Conservation (phyloP, 2,888 invertebrate genomes). For the Plemyria rubiginata region DNA sequence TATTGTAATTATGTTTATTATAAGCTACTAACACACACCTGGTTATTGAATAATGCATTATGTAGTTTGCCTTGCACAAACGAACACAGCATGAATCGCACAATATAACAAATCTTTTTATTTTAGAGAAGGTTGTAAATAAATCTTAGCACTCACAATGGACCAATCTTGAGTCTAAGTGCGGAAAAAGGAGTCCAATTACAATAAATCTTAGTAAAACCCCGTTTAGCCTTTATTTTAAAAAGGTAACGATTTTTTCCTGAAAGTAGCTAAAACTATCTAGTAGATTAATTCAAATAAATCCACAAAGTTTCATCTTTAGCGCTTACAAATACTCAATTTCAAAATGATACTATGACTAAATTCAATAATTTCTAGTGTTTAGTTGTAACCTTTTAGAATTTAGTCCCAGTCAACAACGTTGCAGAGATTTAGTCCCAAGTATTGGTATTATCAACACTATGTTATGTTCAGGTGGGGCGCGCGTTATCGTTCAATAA, state of each 20-base stretch:
- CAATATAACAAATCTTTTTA: background rate
- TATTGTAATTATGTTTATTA: constrained; percentile 30
- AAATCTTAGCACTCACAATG: too few species aligned
- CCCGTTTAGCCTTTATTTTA: background rate
- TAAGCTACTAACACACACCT: constrained; percentile 18
- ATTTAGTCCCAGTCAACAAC: background rate
- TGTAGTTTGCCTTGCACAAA: constrained; percentile 11
- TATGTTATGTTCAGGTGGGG: constrained; percentile 86
- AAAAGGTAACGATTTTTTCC: background rate
- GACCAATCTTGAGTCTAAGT: too few species aligned
- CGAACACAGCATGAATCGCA: constrained; percentile 23
- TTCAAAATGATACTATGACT: too few species aligned
- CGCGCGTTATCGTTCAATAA: constrained; percentile 98
- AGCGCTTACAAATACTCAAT: too few species aligned
- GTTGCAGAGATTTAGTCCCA: background rate
- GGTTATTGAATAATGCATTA: constrained; percentile 13
- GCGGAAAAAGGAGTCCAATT: too few species aligned
- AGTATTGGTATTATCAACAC: background rate
- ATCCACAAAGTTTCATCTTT: background rate
- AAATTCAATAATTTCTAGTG: too few species aligned
- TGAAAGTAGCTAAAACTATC: background rate
- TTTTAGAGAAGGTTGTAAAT: background rate
- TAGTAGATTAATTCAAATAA: background rate
- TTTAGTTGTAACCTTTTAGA: too few species aligned
- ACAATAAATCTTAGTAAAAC: background rate